Evolutionary conservation across 2,888 invertebrate species (phyloP).

Genomic region (Drosophila parthenogenetica): DNA sequence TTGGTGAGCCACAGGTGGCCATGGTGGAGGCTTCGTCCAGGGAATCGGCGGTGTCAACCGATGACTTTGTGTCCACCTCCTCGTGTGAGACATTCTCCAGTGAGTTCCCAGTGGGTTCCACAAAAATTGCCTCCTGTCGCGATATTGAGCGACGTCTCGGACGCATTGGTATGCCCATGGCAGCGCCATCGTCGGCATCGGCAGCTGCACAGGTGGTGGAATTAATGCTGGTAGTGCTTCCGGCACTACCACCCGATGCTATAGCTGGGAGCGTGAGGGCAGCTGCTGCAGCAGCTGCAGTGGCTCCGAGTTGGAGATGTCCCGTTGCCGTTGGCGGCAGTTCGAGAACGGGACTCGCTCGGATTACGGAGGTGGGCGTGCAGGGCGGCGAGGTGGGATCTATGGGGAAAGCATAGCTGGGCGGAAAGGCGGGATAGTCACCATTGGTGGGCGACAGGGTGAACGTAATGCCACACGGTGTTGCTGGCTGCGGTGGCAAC

Average conservation of each 20-base stretch:
- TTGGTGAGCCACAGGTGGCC: constrained; percentile 82
- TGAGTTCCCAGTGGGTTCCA: constrained; percentile 90
- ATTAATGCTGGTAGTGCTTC: constrained; percentile 16
- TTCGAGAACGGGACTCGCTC: constrained; percentile 82
- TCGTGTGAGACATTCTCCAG: constrained; percentile 89
- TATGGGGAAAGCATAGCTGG: constrained; percentile 76
- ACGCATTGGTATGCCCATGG: constrained; percentile 78
- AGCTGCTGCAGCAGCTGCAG: constrained; percentile 35
- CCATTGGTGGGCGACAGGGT: constrained; percentile 87
- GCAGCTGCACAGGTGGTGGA: constrained; percentile 23
- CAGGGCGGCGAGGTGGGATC: constrained; percentile 83
- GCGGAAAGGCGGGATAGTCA: constrained; percentile 83
- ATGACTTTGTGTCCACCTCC: constrained; percentile 72
- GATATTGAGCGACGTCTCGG: constrained; percentile 90
- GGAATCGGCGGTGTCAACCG: constrained; percentile 75
- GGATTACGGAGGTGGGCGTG: constrained; percentile 31
- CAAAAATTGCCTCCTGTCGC: constrained; percentile 93
- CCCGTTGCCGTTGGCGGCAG: constrained; percentile 57
- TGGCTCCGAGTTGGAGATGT: constrained; percentile 35
- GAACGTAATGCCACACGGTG: constrained; percentile 88
- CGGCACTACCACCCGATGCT: constrained; percentile 53
- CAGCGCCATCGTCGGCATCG: constrained; percentile 66
- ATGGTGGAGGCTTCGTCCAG: constrained; percentile 84
- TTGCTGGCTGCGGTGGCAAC: constrained; percentile 84
- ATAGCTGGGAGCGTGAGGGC: constrained; percentile 67